phyloP scores from a whole-genome alignment of 2,888 invertebrate species.

The Machimus rusticus region DNA sequence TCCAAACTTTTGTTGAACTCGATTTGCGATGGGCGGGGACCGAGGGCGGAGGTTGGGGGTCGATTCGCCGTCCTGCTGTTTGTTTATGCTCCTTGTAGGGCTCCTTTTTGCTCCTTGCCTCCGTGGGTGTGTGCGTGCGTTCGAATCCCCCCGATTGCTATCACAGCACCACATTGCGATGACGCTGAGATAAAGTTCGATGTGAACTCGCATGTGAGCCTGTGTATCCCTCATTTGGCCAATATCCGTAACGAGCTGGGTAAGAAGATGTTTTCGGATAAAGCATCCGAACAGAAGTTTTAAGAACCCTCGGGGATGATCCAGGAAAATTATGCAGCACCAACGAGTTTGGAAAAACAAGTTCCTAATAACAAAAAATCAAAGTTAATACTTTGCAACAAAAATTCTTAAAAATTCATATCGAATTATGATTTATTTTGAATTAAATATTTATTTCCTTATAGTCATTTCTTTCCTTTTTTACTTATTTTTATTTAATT shows the following conservation, averaged over 20 bases:
- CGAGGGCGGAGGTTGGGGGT: background rate
- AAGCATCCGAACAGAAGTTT: background rate
- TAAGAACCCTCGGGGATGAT: background rate
- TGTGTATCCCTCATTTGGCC: background rate
- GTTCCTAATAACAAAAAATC: no score
- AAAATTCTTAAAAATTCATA: no score
- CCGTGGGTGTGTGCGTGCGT: background rate
- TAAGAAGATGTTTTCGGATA: background rate
- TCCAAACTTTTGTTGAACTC: constrained; percentile 29
- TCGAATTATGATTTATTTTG: no score
- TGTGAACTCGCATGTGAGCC: background rate
- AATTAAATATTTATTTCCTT: no score
- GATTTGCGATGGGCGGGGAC: background rate
- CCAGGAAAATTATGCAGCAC: background rate
- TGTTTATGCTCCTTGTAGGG: constrained; percentile 12
- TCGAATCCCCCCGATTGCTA: background rate
- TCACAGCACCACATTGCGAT: background rate
- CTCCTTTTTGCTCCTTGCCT: background rate
- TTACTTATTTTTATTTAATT: no score
- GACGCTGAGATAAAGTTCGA: background rate
- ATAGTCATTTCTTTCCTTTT: no score
- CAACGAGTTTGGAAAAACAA: background rate
- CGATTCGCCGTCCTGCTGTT: constrained; percentile 5
- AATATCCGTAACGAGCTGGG: background rate
- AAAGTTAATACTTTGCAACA: no score